phyloP scores from a whole-genome alignment of 1,140 invertebrate species.

The Diorhabda carinulata region DNA sequence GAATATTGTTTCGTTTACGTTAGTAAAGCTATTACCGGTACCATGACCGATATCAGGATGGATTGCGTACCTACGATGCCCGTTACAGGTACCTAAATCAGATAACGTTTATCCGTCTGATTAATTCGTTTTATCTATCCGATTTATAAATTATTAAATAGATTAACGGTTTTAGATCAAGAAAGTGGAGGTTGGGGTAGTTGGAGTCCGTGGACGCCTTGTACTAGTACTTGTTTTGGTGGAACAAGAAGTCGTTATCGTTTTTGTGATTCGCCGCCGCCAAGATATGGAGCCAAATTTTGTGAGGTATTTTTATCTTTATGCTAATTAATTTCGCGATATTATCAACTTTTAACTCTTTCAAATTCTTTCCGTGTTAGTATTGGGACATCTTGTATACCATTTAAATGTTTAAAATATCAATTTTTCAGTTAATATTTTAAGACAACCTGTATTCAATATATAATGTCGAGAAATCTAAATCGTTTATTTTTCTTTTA shows the following conservation, averaged over 20 bases:
- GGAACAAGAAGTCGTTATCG: conserved; percentile 73
- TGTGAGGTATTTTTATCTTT: conserved; percentile 62
- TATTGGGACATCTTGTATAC: too few species aligned
- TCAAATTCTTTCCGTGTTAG: too few species aligned
- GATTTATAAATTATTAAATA: too few species aligned
- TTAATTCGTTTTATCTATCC: neutral
- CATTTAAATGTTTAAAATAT: too few species aligned
- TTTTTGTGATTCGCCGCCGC: conserved; percentile 79
- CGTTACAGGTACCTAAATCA: conserved; percentile 59
- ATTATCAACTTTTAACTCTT: too few species aligned
- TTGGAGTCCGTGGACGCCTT: conserved; percentile 80
- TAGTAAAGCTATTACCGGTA: conserved; percentile 73
- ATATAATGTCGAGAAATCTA: too few species aligned
- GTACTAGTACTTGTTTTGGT: conserved; percentile 73
- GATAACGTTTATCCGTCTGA: neutral
- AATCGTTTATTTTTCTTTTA: too few species aligned
- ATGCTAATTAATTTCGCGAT: conserved; percentile 8
- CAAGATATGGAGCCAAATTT: conserved; percentile 77
- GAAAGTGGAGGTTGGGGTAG: conserved; percentile 75
- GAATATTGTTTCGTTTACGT: conserved; percentile 86
- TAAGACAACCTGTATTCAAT: too few species aligned
- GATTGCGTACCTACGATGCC: conserved; percentile 77
- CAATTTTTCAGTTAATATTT: too few species aligned
- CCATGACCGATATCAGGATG: conserved; percentile 74
- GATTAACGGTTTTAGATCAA: conserved; percentile 53